Evolutionary conservation across 2,888 invertebrate species (phyloP), one percentile per base, ranked within the genome.

Genomic region (Cactoblastis cactorum): DNA sequence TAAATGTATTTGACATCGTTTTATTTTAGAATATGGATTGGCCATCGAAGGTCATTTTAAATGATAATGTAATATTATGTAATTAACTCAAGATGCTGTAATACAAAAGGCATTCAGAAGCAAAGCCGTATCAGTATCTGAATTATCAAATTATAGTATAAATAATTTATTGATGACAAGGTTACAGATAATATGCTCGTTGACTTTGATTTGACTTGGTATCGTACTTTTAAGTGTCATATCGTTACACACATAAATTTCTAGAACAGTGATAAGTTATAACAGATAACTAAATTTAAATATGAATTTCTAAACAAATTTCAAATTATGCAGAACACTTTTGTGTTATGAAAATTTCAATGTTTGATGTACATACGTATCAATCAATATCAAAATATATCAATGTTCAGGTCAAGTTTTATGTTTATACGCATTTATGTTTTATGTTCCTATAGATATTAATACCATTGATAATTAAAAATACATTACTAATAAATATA

Each of bases 131-230:
- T 22, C 37, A 50, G 24, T 35, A 22, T 35, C 22, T 41, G 32
- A 37, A 35, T 17, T 24, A 43, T 47, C 22, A 47, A 37, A 37
- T 47, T 34, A 35, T 24, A 47, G 22, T 47, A 47, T 47, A 35
- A 19, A 34, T 14, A 22, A 22, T 35, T 46, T 34, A 46, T 46
- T 34, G 9, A 49, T 54, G 59, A 58, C 67, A 69, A 69, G 65
- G 69, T 65, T 59, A 54, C 53, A 50, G 52, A 52, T n/a, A n/a
- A n/a, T 54, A 56, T 52, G 47, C 53, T 45, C 51, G 57, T 56
- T 66, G 72, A 77, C 72, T 73, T 75, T 77, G 73, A 74, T 74
- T 74, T 69, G 69, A 74, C 71, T 69, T 55, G 52, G 24, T 37
- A 37, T 37, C 34, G 19, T 15, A 4, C 22, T 22, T 34, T 19